These are phyloP conservation scores for Tetranychus piercei DNA, from an alignment of 2,888 invertebrate genomes.

Conservation along the genomic window DNA sequence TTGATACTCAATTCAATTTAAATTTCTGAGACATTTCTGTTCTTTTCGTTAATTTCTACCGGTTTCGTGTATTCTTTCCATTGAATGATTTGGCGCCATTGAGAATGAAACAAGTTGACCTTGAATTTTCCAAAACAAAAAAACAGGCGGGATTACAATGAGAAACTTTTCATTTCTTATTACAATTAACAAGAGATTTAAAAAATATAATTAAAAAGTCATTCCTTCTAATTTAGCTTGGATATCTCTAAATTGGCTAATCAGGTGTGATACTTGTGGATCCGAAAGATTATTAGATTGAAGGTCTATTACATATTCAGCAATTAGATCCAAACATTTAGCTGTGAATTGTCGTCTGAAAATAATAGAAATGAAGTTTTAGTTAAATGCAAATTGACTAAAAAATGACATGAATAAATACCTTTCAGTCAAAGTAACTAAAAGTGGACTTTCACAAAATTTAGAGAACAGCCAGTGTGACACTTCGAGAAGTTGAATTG, in stretches of 20 bases:
- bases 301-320: constrained; percentile 52
- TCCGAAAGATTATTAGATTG: constrained; percentile 40
- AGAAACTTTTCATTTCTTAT: too few relatives aligned
- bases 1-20: neutral
- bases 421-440: constrained; percentile 39
- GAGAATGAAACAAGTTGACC: neutral
- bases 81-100: neutral
- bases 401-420: constrained; percentile 24
- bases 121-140: neutral
- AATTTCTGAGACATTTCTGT: neutral
- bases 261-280: constrained; percentile 34
- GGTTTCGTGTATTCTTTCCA: neutral
- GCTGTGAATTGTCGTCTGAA: constrained; percentile 47
- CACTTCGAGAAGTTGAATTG: constrained; percentile 62
- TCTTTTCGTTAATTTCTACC: neutral
- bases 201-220: constrained; percentile 7
- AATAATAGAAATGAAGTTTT: neutral
- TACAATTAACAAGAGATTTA: neutral
- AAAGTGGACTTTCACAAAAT: constrained; percentile 46
- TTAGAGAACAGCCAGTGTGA: constrained; percentile 51
- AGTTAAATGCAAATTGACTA: neutral
- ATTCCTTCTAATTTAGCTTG: constrained; percentile 38
- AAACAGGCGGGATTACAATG: neutral
- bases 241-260: constrained; percentile 39
- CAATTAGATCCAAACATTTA: constrained; percentile 53